phyloP scores from a whole-genome alignment of 2,797 vertebrate genomes.

The Micrastur ruficollis region DNA sequence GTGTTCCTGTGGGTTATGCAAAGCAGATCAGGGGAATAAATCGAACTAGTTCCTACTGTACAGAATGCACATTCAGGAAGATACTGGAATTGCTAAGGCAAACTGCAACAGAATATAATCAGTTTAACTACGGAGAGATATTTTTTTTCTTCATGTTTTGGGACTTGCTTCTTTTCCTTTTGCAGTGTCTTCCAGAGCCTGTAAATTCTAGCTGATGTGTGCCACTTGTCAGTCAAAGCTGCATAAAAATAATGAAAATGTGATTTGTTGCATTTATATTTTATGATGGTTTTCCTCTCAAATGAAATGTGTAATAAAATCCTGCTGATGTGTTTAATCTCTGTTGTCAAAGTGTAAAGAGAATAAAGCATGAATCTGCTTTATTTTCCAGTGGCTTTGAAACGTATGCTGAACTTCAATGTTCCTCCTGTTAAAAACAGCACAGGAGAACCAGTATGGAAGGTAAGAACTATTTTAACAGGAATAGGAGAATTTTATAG shows the following conservation, averaged over 20 bases:
- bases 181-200: not conserved
- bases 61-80: not conserved
- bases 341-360: not conserved
- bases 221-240: not conserved
- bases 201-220: not conserved
- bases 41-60: not conserved
- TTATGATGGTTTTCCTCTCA: not conserved
- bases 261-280: not conserved
- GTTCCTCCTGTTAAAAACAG: conserved; percentile 92
- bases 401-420: conserved; percentile 97
- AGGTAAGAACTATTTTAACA: conserved; percentile 79
- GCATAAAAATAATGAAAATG: not conserved
- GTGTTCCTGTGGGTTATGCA: not conserved
- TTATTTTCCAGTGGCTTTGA: conserved; percentile 86
- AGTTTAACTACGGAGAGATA: not conserved
- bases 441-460: conserved; percentile 94
- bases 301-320: not conserved
- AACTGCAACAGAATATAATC: not conserved
- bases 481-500: not conserved
- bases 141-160: not conserved
- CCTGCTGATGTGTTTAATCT: not conserved
- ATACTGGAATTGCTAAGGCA: not conserved
- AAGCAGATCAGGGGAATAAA: not conserved
- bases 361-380: conserved; percentile 5
- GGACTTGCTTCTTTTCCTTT: not conserved